These are phyloP conservation scores for Caenorhabditis doughertyi DNA, from an alignment of 2,888 invertebrate genomes.

Conservation along the genomic window DNA sequence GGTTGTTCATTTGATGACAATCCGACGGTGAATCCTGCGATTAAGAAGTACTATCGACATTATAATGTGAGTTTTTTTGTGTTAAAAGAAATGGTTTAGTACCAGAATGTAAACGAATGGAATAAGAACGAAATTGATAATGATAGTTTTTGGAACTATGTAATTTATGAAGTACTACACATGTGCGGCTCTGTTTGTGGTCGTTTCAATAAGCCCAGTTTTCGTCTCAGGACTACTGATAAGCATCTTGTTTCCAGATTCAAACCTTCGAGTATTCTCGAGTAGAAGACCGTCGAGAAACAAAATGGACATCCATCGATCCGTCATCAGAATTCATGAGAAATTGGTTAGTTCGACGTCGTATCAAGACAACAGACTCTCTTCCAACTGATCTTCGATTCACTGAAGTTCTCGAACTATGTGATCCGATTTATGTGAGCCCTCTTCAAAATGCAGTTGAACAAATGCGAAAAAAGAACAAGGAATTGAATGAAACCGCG, in stretches of 20 bases:
- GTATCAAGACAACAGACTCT: constrained; percentile 41
- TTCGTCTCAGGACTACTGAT: no score
- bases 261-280: constrained; percentile 76
- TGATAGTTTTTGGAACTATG: no score
- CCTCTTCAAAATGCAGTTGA: constrained; percentile 66
- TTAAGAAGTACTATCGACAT: constrained; percentile 79
- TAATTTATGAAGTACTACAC: no score
- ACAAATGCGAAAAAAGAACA: constrained; percentile 71
- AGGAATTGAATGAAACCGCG: constrained; percentile 51
- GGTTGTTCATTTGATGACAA: constrained; percentile 58
- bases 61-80: constrained; percentile 70
- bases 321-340: constrained; percentile 68
- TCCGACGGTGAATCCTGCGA: constrained; percentile 69
- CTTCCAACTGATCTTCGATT: constrained; percentile 68
- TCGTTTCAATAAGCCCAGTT: no score
- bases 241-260: constrained; percentile 47
- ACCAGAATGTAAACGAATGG: no score
- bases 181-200: no score
- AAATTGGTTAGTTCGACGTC: constrained; percentile 73
- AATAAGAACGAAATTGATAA: no score
- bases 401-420: constrained; percentile 53
- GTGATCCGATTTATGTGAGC: constrained; percentile 56
- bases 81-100: no score
- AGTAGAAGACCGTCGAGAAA: constrained; percentile 69
- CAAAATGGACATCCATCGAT: constrained; percentile 78